Percentiles rank a stretch among this genome's conserved stretches.
Conservation (phyloP, 2,113 vertebrate genomes). For the Leucopsar rothschildi region DNA sequence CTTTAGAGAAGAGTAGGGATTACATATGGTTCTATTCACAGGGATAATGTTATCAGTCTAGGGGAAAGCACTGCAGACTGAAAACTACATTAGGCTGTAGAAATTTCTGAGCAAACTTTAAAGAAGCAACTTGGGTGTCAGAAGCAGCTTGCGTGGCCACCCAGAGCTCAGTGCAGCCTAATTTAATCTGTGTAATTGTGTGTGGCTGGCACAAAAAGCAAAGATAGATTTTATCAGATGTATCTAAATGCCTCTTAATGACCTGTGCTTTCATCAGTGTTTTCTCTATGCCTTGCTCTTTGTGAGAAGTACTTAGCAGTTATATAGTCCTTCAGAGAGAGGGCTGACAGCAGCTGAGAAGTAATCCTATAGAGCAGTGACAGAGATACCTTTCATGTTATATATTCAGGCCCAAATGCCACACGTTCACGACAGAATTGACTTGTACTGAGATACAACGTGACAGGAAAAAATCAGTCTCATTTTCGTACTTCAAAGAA, state of each 20-base stretch:
- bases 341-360: neutral
- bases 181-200: constrained; percentile 24
- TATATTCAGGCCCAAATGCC: neutral
- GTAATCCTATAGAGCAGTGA: constrained; percentile 7
- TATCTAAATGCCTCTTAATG: constrained; percentile 22
- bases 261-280: neutral
- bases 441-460: neutral
- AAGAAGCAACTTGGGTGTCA: neutral
- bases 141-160: neutral
- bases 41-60: neutral
- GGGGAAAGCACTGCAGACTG: neutral
- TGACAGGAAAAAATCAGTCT: neutral
- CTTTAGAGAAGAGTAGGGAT: neutral
- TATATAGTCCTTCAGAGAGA: constrained; percentile 9
- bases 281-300: neutral
- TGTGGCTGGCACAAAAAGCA: neutral
- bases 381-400: neutral
- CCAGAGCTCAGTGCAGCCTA: neutral
- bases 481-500: neutral
- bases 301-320: constrained; percentile 8
- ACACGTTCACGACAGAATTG: neutral
- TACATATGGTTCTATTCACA: neutral
- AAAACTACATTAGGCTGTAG: neutral
- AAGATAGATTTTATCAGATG: constrained; percentile 7
- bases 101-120: neutral